These are phyloP conservation scores for Phoronis australis DNA, from an alignment of 2,888 invertebrate genomes.

Conservation along the genomic window DNA sequence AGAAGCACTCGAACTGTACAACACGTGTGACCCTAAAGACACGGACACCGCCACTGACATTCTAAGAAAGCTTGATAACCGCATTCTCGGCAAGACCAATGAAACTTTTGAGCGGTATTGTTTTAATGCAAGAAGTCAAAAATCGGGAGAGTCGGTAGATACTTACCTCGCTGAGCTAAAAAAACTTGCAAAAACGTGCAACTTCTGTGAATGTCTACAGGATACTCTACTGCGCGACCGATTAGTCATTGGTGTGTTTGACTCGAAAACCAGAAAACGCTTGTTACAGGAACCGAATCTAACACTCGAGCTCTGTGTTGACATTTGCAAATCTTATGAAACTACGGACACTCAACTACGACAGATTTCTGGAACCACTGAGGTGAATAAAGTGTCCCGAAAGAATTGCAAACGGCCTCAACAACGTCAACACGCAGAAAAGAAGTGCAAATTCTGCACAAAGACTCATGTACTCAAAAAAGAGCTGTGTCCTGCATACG, in stretches of 20 bases:
- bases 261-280: neutral
- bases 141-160: neutral
- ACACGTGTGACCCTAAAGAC: neutral
- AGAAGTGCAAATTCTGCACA: constrained; percentile 15
- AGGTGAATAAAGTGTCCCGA: neutral
- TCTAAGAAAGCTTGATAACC: neutral
- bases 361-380: neutral
- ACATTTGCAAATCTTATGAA: constrained; percentile 4
- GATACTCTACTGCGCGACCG: constrained; percentile 4
- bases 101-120: neutral
- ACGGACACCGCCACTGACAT: neutral
- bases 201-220: constrained; percentile 2
- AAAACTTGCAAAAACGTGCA: constrained; percentile 3
- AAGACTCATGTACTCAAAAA: constrained; percentile 12
- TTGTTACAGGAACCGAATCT: constrained; percentile 1
- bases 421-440: no score
- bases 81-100: neutral
- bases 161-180: neutral
- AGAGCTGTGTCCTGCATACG: constrained; percentile 19
- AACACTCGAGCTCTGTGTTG: neutral
- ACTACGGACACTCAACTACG: no score
- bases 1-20: neutral
- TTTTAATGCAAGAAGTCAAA: neutral
- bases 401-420: no score
- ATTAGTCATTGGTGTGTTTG: constrained; percentile 2